Evolutionary conservation across 64 coral and sea anemone genomes (phyloP).

Genomic region (Cladopsammia gracilis): DNA sequence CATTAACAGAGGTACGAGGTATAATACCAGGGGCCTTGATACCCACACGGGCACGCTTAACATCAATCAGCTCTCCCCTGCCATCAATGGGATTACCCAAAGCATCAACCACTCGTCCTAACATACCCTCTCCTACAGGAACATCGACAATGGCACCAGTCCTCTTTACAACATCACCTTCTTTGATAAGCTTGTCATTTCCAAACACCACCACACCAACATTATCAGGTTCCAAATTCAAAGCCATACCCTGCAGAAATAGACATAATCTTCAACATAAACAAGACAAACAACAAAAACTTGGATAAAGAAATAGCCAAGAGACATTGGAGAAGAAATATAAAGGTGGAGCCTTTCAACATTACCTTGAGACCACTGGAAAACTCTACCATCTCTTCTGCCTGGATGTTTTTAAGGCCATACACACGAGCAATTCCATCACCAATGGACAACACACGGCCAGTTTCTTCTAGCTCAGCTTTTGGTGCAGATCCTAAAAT

Average conservation of each 20-base stretch:
- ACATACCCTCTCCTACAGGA: constrained; percentile 92
- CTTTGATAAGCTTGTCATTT: constrained; percentile 99
- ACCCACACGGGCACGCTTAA: constrained; percentile 83
- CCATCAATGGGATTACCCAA: constrained; percentile 99
- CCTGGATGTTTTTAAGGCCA: constrained; percentile 99
- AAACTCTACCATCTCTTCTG: constrained; percentile 99
- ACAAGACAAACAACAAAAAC: not conserved
- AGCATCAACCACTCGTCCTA: constrained; percentile 98
- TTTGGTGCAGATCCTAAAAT: constrained; percentile 95
- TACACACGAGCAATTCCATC: constrained; percentile 99
- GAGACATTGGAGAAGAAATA: not conserved
- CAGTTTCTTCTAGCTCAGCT: constrained; percentile 98
- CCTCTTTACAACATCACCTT: constrained; percentile 99
- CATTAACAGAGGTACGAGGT: constrained; percentile 97
- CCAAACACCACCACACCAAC: constrained; percentile 99
- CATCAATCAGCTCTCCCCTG: constrained; percentile 70
- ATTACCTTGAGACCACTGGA: constrained; percentile 96
- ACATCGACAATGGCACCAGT: constrained; percentile 99
- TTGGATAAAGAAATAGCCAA: not conserved
- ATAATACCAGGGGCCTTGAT: constrained; percentile 99
- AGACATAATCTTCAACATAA: not conserved
- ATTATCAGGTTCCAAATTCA: constrained; percentile 99
- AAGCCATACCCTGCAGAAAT: constrained; percentile 88
- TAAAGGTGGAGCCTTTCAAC: not conserved
- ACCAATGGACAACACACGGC: constrained; percentile 99